These are phyloP conservation scores for Acrocephalus arundinaceus DNA, from an alignment of 2,113 vertebrate species.

Conservation along the genomic window DNA sequence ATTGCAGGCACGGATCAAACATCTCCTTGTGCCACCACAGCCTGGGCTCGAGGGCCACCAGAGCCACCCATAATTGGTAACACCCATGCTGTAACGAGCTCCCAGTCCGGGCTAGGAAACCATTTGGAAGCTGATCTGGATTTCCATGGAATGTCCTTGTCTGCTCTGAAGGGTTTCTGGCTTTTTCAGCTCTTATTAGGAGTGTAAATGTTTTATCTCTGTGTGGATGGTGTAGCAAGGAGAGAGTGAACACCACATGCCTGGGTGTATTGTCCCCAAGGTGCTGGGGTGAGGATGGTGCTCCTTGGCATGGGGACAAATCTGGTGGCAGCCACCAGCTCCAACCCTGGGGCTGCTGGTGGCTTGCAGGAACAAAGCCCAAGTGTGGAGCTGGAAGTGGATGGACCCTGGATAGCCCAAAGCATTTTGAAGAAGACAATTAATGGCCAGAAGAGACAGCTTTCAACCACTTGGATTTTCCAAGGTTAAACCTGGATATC, in stretches of 20 bases:
- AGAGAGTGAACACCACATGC: fast-evolving
- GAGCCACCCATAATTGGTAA: neutral
- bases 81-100: neutral
- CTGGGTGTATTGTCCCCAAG: fast-evolving
- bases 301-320: neutral
- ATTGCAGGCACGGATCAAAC: fast-evolving
- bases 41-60: neutral
- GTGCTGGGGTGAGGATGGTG: fast-evolving
- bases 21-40: neutral
- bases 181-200: neutral
- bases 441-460: fast-evolving
- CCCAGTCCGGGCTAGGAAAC: neutral
- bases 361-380: neutral
- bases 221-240: neutral
- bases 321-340: neutral
- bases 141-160: neutral
- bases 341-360: neutral
- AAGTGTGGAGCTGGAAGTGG: fast-evolving
- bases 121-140: neutral
- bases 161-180: neutral
- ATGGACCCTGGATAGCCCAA: neutral
- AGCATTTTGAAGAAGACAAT: neutral
- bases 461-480: neutral
- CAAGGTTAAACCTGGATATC: neutral
- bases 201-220: neutral